Evolutionary conservation across 2,888 invertebrate genomes (phyloP).

Genomic region (Brachypalpus laphriformis): DNA sequence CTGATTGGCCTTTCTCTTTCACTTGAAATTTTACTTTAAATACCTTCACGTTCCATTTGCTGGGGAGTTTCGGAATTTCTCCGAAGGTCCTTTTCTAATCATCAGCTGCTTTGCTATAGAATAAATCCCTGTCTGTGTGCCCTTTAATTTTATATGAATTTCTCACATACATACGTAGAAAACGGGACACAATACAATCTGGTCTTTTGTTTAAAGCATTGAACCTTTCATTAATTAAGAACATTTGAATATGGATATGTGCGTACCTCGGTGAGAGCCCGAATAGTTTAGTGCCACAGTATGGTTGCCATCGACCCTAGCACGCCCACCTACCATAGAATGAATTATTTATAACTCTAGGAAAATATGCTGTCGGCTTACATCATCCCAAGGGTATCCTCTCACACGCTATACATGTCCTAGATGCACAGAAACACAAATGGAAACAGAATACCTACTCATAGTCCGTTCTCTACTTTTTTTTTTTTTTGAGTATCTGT

Average conservation of each 20-base stretch:
- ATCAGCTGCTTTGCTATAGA: not conserved
- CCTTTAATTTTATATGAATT: not conserved
- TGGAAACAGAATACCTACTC: not conserved
- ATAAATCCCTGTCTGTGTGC: not conserved
- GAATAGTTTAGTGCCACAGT: conserved; percentile 56
- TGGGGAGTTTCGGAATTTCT: not conserved
- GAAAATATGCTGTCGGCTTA: conserved; percentile 57
- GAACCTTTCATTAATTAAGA: conserved; percentile 66
- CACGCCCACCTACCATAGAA: conserved; percentile 25
- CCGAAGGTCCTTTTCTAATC: not conserved
- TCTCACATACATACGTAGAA: not conserved
- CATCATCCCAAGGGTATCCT: conserved; percentile 28
- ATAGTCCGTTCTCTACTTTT: not conserved
- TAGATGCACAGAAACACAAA: conserved; percentile 19
- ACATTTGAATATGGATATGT: conserved; percentile 40
- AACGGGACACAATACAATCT: conserved; percentile 33
- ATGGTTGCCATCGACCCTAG: conserved; percentile 23
- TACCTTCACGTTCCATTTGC: not conserved
- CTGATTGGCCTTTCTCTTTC: no score
- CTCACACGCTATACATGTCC: conserved; percentile 17
- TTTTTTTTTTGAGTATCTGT: not conserved
- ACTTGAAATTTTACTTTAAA: not conserved
- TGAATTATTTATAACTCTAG: conserved; percentile 59
- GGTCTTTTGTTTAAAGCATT: conserved; percentile 35
- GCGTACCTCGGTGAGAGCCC: not conserved